Conservation (phyloP, 2,888 invertebrate species). For the Cybosia mesomella region DNA sequence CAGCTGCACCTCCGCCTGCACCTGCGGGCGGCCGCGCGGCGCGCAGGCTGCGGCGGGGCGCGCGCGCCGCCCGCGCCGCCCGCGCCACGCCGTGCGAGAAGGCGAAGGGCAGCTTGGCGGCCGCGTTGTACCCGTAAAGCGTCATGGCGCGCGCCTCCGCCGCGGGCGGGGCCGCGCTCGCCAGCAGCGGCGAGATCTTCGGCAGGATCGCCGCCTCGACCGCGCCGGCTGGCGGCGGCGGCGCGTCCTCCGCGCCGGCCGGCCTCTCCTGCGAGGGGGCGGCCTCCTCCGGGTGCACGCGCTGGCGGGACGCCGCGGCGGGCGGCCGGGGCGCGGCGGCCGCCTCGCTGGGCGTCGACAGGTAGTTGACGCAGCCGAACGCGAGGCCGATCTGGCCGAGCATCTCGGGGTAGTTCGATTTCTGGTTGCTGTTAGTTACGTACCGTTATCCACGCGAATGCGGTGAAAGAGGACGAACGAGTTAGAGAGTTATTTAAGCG, state of each 20-base stretch:
- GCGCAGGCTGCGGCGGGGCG: constrained; percentile 58
- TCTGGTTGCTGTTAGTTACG: constrained; percentile 79
- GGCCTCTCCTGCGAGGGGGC: constrained; percentile 72
- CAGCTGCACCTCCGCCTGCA: too few relatives aligned
- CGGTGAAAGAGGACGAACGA: constrained; percentile 63
- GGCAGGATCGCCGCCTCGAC: constrained; percentile 72
- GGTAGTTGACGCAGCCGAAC: constrained; percentile 84
- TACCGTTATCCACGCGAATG: constrained; percentile 66
- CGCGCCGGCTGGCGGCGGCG: constrained; percentile 71
- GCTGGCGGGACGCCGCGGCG: constrained; percentile 70
- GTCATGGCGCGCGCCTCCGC: constrained; percentile 81
- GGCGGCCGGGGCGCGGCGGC: constrained; percentile 53
- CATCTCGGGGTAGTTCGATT: constrained; percentile 86
- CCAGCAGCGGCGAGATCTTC: constrained; percentile 80
- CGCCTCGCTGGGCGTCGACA: constrained; percentile 72
- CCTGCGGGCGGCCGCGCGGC: constrained; percentile 66
- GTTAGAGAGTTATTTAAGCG: constrained; percentile 45
- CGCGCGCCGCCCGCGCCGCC: constrained; percentile 61
- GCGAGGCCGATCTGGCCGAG: constrained; percentile 84
- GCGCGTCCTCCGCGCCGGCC: constrained; percentile 73
- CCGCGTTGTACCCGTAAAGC: constrained; percentile 84
- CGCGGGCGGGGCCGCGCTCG: constrained; percentile 74
- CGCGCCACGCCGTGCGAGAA: constrained; percentile 76
- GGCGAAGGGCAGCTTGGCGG: constrained; percentile 82
- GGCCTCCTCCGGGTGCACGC: constrained; percentile 79